phyloP scores from a whole-genome alignment of 2,888 invertebrate species.

The Sabatieria punctata region DNA sequence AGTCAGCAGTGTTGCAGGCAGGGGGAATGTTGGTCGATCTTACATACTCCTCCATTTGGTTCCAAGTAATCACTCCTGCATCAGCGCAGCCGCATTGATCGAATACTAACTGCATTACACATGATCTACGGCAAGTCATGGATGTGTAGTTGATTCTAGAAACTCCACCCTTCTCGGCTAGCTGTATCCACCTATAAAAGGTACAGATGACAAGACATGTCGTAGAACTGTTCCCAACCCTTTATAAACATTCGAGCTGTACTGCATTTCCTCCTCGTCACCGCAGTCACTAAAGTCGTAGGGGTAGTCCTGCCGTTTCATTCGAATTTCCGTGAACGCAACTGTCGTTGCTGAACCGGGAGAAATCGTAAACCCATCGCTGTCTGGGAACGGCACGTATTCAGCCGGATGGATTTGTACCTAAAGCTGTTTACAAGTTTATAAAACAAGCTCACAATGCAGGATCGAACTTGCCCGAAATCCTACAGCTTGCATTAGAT shows the following conservation, averaged over 20 bases:
- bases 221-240: too few species aligned
- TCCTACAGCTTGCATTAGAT: too few species aligned
- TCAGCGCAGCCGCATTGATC: conserved; percentile 5
- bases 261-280: background rate
- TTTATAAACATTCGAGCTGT: background rate
- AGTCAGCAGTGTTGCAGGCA: conserved; percentile 3
- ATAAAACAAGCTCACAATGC: too few species aligned
- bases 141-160: conserved; percentile 1
- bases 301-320: too few species aligned
- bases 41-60: conserved; percentile 1
- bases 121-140: conserved; percentile 2
- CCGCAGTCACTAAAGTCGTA: too few species aligned
- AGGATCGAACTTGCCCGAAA: too few species aligned
- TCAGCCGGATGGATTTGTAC: too few species aligned
- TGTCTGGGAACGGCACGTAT: too few species aligned
- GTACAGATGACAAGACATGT: background rate
- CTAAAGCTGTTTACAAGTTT: too few species aligned
- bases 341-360: too few species aligned
- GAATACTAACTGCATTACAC: background rate
- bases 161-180: background rate
- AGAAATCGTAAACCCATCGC: too few species aligned
- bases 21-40: conserved; percentile 1
- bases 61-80: conserved; percentile 1
- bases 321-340: too few species aligned
- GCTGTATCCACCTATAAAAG: background rate